phyloP scores from a whole-genome alignment of 1,140 invertebrate genomes.

The Diplogasteroides magnus region DNA sequence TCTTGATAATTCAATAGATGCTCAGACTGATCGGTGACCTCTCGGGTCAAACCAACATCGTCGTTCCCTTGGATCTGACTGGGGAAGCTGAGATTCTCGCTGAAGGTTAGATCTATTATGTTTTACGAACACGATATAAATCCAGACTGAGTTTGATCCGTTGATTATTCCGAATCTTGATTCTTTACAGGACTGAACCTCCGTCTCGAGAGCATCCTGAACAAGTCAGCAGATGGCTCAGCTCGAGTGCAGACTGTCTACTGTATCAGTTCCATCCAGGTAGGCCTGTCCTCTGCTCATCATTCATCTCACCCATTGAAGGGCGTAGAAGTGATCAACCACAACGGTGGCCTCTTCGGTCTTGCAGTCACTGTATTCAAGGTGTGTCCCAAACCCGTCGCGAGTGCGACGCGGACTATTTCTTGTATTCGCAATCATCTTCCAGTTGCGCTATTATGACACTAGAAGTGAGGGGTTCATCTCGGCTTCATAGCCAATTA shows the following conservation, averaged over 20 bases:
- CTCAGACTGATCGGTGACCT: slow-evolving; percentile 33
- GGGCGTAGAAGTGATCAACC: slow-evolving; percentile 30
- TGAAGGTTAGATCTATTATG: slow-evolving; percentile 14
- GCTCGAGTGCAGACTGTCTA: slow-evolving; percentile 17
- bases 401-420: too few relatives aligned
- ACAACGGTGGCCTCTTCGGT: slow-evolving; percentile 36
- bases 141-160: too few relatives aligned
- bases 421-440: background rate
- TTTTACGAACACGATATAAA: too few relatives aligned
- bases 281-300: too few relatives aligned
- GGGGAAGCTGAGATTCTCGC: slow-evolving; percentile 35
- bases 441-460: too few relatives aligned
- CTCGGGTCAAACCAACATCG: slow-evolving; percentile 31
- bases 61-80: slow-evolving; percentile 32
- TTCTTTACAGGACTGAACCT: background rate
- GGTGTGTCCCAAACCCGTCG: slow-evolving; percentile 7
- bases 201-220: slow-evolving; percentile 14
- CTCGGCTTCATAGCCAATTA: too few relatives aligned
- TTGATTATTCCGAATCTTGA: too few relatives aligned
- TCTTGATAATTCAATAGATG: background rate
- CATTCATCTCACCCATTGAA: too few relatives aligned
- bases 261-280: slow-evolving; percentile 4
- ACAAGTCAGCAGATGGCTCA: slow-evolving; percentile 25
- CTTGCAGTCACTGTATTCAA: slow-evolving; percentile 36
- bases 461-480: too few relatives aligned